Conservation (phyloP, 2,888 invertebrate species). For the Acanthosepion esculentum region DNA sequence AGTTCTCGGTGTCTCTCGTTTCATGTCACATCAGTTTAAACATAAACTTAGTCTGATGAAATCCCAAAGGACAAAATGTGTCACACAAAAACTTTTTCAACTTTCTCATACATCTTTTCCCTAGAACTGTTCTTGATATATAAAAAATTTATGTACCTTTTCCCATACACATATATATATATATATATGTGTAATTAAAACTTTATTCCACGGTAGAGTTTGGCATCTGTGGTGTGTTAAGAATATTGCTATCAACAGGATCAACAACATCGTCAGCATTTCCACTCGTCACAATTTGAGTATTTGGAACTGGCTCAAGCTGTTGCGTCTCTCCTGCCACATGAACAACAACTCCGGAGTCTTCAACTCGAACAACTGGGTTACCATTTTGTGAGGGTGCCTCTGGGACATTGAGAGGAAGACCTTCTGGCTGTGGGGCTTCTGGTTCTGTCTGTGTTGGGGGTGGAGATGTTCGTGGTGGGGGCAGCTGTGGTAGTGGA, state of each 20-base stretch:
- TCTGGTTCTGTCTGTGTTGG: not conserved
- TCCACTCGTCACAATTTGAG: not conserved
- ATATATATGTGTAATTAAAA: too few relatives aligned
- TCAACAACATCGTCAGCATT: not conserved
- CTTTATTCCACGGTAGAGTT: not conserved
- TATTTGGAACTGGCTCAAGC: not conserved
- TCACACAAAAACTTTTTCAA: too few relatives aligned
- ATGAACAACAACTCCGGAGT: not conserved
- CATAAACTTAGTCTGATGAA: too few relatives aligned
- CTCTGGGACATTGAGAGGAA: not conserved
- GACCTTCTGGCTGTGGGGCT: not conserved
- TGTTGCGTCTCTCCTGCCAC: not conserved
- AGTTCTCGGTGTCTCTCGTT: too few relatives aligned
- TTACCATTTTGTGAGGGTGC: not conserved
- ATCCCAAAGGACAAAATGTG: too few relatives aligned
- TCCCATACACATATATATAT: not conserved
- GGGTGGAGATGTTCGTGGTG: not conserved
- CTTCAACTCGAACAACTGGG: not conserved
- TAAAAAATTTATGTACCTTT: too few relatives aligned
- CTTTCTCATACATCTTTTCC: too few relatives aligned
- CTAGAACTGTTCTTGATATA: too few relatives aligned
- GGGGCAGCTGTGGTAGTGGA: not conserved
- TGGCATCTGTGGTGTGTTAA: not conserved
- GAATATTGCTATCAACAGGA: slow-evolving; percentile 33
- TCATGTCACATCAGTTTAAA: too few relatives aligned